Conservation (phyloP, 2,797 vertebrate genomes). For the Ateles fusciceps region DNA sequence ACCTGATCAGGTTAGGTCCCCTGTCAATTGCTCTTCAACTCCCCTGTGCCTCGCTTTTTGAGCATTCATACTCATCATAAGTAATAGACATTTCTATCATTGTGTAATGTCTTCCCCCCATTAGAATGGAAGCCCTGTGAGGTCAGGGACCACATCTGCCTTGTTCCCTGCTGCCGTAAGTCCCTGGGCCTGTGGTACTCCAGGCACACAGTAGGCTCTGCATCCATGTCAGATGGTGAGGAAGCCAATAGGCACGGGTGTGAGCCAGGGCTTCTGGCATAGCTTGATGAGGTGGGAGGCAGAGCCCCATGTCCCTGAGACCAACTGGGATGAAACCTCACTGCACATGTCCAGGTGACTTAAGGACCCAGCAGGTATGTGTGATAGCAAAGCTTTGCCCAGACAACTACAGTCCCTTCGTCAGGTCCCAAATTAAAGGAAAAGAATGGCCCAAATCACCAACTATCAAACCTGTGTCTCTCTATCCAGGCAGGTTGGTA, state of each 20-base stretch:
- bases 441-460: not conserved
- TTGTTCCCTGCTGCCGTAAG: too few relatives aligned
- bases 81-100: not conserved
- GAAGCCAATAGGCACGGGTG: not conserved
- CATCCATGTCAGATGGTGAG: not conserved
- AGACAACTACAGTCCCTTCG: not conserved
- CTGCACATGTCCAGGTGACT: not conserved
- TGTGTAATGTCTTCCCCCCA: not conserved
- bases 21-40: rapidly evolving
- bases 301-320: not conserved
- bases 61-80: rapidly evolving
- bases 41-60: not conserved
- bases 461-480: not conserved
- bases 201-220: not conserved
- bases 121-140: not conserved
- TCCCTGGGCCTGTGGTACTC: not conserved
- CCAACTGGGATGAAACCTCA: not conserved
- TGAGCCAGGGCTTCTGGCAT: too few relatives aligned
- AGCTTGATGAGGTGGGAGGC: not conserved
- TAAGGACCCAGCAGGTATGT: not conserved
- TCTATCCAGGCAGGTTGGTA: not conserved
- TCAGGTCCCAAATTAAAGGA: not conserved
- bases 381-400: not conserved
- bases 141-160: not conserved
- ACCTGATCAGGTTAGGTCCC: too few relatives aligned